Base-by-base conservation (phyloP, 1,140 invertebrate genomes). In the Drosophila hydei region DNA sequence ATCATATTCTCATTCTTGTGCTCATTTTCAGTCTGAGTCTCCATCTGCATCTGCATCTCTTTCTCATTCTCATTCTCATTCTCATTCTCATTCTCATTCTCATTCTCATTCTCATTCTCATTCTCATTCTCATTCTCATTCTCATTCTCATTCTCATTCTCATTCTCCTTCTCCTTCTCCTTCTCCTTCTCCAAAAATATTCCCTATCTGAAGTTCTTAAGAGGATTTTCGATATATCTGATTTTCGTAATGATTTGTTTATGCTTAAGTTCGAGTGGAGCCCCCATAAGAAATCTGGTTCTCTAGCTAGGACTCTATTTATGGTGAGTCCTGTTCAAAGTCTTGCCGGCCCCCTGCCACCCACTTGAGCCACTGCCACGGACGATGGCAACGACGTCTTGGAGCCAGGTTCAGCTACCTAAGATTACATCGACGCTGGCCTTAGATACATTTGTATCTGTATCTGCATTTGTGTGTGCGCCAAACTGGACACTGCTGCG, bases 371-470 rank as follows among this genome's bases (percentile, higher is more conserved):
- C 25, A 27, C 16, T 40, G 19, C 4, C 12, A 23, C 2, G 42
- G 21, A 5, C 38, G 38, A 42, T 8, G 23, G 9, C 23, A 8
- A 3, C 23, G 14, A 7, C 2, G 21, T n/a, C 23, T 30, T 25
- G 42, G 65, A 16, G 3, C 50, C 30, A 75, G 79, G 78, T 83
- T 81, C 78, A 83, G 78, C 79, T 72, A 81, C 78, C 78, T 75
- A 69, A 83, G 77, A 69, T 79, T 79, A 67, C 54, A 67, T 61
- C 75, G 55, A 70, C 36, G 54, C 72, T 54, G 51, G 68, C 62
- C 40, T 54, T 27, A 59, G 56, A 79, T 60, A 77, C 50, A 62
- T 71, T 43, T 72, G 36, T 72, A 62, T 73, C 40, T 63, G 38
- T 78, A 68, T 60, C 55, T 69, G 58, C 52, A 33, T 65, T 43